These are phyloP conservation scores for Tiliacea aurago DNA, from an alignment of 2,888 invertebrate genomes.

Conservation along the genomic window DNA sequence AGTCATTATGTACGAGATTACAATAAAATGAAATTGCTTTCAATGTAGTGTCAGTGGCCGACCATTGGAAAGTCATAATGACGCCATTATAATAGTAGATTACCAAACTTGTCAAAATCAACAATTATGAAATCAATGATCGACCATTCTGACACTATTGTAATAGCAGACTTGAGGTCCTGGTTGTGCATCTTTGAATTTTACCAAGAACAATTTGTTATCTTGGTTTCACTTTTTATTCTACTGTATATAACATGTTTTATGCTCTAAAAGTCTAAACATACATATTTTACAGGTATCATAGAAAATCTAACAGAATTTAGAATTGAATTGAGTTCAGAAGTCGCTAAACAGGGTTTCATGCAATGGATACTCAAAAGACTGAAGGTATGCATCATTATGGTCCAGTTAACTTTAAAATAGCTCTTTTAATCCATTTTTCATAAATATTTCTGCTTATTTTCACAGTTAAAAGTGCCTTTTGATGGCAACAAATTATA, in stretches of 20 bases:
- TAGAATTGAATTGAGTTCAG: slow-evolving; percentile 94
- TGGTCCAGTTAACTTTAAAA: neutral
- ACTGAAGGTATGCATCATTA: slow-evolving; percentile 91
- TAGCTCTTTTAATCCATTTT: neutral
- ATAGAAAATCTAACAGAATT: slow-evolving; percentile 99
- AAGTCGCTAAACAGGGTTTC: slow-evolving; percentile 97
- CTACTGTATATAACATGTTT: neutral
- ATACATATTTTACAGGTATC: slow-evolving; percentile 91
- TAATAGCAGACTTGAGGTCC: no score
- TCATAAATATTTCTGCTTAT: neutral
- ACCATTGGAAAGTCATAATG: no score
- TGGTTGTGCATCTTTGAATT: neutral
- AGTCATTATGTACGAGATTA: no score
- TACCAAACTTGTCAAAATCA: no score
- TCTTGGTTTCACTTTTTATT: neutral
- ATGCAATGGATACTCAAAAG: slow-evolving; percentile 97
- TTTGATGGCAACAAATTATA: slow-evolving; percentile 99
- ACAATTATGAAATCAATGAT: no score
- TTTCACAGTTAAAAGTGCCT: slow-evolving; percentile 93
- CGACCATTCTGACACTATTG: no score
- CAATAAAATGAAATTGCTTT: no score
- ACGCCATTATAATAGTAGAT: no score
- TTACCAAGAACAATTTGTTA: neutral
- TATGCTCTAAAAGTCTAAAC: no score
- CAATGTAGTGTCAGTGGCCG: no score